Evolutionary conservation across 1,140 invertebrate species (phyloP), one percentile per base, ranked within the genome.

Genomic region (Mya arenaria): DNA sequence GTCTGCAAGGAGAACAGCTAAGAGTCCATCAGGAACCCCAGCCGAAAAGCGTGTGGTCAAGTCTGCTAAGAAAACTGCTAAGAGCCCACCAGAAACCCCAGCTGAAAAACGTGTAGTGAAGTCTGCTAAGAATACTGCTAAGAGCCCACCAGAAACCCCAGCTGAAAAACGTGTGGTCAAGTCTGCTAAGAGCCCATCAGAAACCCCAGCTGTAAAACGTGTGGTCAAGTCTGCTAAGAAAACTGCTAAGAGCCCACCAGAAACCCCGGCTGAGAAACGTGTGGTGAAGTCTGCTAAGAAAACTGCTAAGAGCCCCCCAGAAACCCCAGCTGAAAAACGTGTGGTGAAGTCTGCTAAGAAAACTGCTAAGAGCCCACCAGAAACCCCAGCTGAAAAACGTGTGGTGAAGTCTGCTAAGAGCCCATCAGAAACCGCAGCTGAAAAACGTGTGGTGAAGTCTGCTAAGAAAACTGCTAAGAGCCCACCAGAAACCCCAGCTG

Each of bases 281-380:
- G 44, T 39, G 41, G 10, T 60, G 30, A 72, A 58, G 36, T 56
- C 69, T 34, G 69, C 55, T 25, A 72, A 72, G 41, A 72, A 39
- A 72, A 13, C 52, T 25, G 44, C 6, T 19, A 72, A 72, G 52
- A 72, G 56, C 32, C 5, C 23, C n/a, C n/a, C n/a, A n/a, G n/a
- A n/a, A n/a, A n/a, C n/a, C n/a, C n/a, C n/a, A n/a, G n/a, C n/a
- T 52, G 25, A 52, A 23, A 17, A 17, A 52, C 2, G 36, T 41
- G 44, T 39, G 41, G 10, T 60, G 30, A 72, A 58, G 36, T 56
- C 69, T 34, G 69, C 55, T 25, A 72, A 72, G 41, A 72, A 39
- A 72, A 13, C 52, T 25, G 44, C 6, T 19, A 72, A 72, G 52
- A 72, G 56, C 32, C 5, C 23, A n/a, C n/a, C n/a, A n/a, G n/a